Evolutionary conservation across 2,888 invertebrate species (phyloP), one percentile per base, ranked within the genome.

Genomic region (Plagodis pulveraria): DNA sequence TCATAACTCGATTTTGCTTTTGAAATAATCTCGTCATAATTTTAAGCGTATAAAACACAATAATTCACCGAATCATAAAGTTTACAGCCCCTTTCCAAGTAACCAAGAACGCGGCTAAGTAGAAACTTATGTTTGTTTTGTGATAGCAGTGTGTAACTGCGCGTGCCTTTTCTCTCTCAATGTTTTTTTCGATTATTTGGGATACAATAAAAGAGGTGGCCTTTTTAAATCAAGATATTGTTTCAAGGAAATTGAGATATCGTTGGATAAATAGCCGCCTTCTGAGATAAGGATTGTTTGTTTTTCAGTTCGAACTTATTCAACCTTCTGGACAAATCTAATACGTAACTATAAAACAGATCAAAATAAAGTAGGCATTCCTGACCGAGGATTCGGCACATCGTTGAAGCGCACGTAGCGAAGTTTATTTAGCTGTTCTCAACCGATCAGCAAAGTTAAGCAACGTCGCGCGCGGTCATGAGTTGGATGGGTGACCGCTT

Each of bases 131-230:
- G 88, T 89, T 79, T 92, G 83, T 89, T 91, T 90, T 91, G 83
- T 88, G 91, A 92, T 92, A 92, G 90, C 86, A 78, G 88, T 86
- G 84, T 84, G 89, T 89, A 89, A 87, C 86, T 77, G 85, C 80
- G 84, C 84, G 85, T 81, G 83, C 82, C 81, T 86, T 87, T 88
- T 86, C 86, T 86, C 79, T 85, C 81, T 79, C 48, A 82, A 81
- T 71, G n/a, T 12, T 33, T 81, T 80, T 74, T 86, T 85, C 80
- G 76, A 74, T 50, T 84, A 85, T 86, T 82, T 80, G 85, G 83
- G 77, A 77, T 82, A 83, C 83, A 88, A 90, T 89, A 91, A 90
- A 90, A 86, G 85, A 78, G 78, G 81, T 83, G 82, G 81, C 80
- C 79, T 83, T 83, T 84, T 80, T 80, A 81, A 81, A 77, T 74